phyloP scores from a whole-genome alignment of 2,797 vertebrate species.

The Peromyscus nudipes region DNA sequence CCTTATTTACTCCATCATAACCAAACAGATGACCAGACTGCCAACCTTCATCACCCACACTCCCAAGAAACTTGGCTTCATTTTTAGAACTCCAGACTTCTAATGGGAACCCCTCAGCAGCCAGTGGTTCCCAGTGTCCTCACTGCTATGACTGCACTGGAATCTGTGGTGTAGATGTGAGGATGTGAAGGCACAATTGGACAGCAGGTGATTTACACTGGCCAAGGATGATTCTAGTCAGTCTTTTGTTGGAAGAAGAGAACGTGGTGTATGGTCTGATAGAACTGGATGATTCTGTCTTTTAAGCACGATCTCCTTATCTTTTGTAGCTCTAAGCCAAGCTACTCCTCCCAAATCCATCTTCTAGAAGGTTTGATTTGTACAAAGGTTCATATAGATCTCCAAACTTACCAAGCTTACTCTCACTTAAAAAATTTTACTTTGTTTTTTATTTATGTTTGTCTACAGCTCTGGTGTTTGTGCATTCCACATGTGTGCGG shows the following conservation, averaged over 20 bases:
- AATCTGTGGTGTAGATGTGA: neutral
- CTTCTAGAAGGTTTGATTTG: neutral
- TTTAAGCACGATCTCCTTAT: neutral
- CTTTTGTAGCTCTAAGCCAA: slow-evolving; percentile 1
- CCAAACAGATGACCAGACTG: neutral
- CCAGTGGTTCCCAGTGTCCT: neutral
- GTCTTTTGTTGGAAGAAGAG: neutral
- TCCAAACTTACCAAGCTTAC: neutral
- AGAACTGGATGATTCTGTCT: slow-evolving; percentile 13
- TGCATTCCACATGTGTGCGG: neutral
- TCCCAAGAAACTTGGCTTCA: neutral
- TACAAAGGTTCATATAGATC: neutral
- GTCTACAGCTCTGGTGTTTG: neutral
- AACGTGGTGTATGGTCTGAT: neutral
- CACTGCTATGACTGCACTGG: neutral
- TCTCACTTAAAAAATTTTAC: neutral
- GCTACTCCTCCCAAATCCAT: neutral
- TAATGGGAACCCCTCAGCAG: neutral
- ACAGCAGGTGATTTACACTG: neutral
- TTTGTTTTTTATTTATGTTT: neutral
- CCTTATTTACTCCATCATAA: neutral
- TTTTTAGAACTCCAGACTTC: neutral
- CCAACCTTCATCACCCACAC: neutral
- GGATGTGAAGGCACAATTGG: neutral
- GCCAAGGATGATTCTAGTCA: neutral